These are phyloP conservation scores for Spisula subtruncata DNA, from an alignment of 2,888 invertebrate genomes.

Conservation along the genomic window DNA sequence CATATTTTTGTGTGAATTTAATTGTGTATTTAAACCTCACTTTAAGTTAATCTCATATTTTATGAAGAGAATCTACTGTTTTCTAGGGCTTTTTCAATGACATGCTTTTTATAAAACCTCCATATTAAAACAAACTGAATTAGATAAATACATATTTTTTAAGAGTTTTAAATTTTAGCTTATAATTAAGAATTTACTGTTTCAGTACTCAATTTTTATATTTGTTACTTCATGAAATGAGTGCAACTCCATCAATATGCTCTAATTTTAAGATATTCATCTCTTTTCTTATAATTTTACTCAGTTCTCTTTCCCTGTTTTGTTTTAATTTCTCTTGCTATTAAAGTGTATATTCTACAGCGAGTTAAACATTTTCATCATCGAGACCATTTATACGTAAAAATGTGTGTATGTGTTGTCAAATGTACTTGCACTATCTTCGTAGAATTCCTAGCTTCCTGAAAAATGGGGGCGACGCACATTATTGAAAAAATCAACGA, in stretches of 20 bases:
- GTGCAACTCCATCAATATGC: not conserved
- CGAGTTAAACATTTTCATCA: not conserved
- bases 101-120: no score
- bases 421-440: constrained; percentile 41
- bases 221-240: not conserved
- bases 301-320: not conserved
- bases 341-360: not conserved
- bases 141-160: not conserved
- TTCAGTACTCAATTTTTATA: not conserved
- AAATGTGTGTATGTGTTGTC: constrained; percentile 38
- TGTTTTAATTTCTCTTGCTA: not conserved
- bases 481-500: not conserved
- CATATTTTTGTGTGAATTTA: no score
- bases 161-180: not conserved
- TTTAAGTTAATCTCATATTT: not conserved
- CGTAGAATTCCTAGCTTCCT: constrained; percentile 6
- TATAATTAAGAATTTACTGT: not conserved
- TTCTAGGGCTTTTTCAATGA: no score
- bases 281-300: not conserved
- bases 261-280: not conserved
- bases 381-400: constrained; percentile 38
- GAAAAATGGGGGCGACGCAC: not conserved
- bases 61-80: not conserved
- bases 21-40: no score
- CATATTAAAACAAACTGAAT: no score